Percentiles rank a stretch among this genome's conserved stretches.
Conservation (phyloP, 2,113 vertebrate species). For the Podilymbus podiceps region DNA sequence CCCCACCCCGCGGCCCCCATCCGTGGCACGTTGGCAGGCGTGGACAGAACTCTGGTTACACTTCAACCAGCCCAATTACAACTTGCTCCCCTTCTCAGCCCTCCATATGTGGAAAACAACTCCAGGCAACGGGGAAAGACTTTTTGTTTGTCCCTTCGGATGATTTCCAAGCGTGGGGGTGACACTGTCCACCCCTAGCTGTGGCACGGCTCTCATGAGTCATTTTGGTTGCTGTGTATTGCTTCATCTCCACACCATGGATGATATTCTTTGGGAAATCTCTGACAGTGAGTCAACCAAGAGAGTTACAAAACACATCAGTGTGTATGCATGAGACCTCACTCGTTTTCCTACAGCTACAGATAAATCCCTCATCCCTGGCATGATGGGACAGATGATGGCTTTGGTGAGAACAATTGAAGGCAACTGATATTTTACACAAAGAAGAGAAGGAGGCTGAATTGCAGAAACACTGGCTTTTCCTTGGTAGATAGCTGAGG, state of each 20-base stretch:
- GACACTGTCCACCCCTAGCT: background rate
- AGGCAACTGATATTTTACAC: conserved; percentile 66
- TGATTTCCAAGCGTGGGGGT: background rate
- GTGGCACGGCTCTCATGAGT: background rate
- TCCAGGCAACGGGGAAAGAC: background rate
- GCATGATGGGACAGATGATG: conserved; percentile 44
- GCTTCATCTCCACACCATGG: background rate
- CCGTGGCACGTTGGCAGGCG: accelerated
- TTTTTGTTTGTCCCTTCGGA: background rate
- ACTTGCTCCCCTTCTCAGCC: conserved; percentile 52
- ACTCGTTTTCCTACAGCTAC: conserved; percentile 26
- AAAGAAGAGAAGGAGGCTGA: conserved; percentile 42
- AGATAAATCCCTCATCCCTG: conserved; percentile 44
- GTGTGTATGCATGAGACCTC: conserved; percentile 32
- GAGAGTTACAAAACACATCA: conserved; percentile 57
- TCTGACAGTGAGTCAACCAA: background rate
- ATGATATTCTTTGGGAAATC: conserved; percentile 5
- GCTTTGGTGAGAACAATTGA: conserved; percentile 64
- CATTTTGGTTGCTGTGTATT: background rate
- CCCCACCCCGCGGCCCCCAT: background rate
- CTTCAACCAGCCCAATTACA: conserved; percentile 29
- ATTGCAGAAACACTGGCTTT: conserved; percentile 51
- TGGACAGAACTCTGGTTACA: conserved; percentile 4
- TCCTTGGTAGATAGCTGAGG: conserved; percentile 61
- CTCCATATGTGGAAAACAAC: background rate